Base-by-base conservation (phyloP, 2,797 vertebrate genomes). In the Coregonus ussuriensis region DNA sequence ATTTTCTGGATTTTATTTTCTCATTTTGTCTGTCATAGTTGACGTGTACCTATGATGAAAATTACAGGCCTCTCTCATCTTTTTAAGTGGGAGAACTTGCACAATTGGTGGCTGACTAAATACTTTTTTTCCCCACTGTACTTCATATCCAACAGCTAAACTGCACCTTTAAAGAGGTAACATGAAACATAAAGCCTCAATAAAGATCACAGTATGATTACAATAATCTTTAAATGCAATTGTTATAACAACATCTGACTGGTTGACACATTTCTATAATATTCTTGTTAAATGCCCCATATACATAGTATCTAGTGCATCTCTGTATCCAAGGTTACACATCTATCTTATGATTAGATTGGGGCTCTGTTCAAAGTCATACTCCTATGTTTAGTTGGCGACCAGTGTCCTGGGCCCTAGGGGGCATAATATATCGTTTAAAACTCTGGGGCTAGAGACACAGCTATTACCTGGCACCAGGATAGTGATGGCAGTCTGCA, bases 401-500 rank as follows among this genome's bases (percentile, higher is more conserved):
- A 37, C 29, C 52, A 14, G 53, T 73, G 53, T 5, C 31, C n/a
- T 56, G 53, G 29, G 29, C 35, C 35, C 5, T 37, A 37, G 35
- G 35, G 71, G 52, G 37, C 21, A 25, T 29, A 18, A 66, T 3
- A 71, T 81, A 41, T 21, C 13, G 72, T 81, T 82, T 71, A 80
- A 51, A 62, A 52, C 41, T 3, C 67, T 29, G 74, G 25, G 75
- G 78, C 79, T 74, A 0, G 6, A 74, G 74, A 72, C 68, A 0
- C 62, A 31, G 71, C 47, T 74, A 65, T 21, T 93, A 99, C 98
- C 98, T 96, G 98, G 98, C 74, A 99, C 98, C 84, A 99, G 93
- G 88, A 96, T 99, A 33, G 98, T 99, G 86, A 99, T 99, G 80
- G 98, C 97, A 0, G 97, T 98, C 91, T 99, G 98, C 69, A 99